phyloP scores from a whole-genome alignment of 2,113 vertebrate species.

The Theropithecus gelada region DNA sequence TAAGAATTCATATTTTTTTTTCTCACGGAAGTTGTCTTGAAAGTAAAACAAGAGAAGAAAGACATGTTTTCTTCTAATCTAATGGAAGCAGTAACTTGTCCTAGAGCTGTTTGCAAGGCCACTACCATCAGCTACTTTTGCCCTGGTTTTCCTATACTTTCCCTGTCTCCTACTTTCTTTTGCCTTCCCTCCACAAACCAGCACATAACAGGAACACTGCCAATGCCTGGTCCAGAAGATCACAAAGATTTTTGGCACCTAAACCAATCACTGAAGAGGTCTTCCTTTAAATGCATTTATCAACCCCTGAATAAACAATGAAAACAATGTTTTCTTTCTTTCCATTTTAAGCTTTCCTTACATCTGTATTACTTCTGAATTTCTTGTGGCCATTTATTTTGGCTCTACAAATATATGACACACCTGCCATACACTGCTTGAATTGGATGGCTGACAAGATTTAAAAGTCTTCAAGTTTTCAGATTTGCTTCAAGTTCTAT shows the following conservation, averaged over 20 bases:
- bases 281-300: slow-evolving; percentile 57
- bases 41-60: slow-evolving; percentile 4
- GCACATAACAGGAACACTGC: background rate
- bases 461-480: slow-evolving; percentile 69
- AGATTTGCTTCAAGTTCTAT: slow-evolving; percentile 59
- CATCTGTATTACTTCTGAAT: slow-evolving; percentile 51
- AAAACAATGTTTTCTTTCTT: slow-evolving; percentile 66
- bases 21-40: background rate
- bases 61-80: slow-evolving; percentile 18
- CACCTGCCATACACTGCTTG: slow-evolving; percentile 64
- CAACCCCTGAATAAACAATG: slow-evolving; percentile 51
- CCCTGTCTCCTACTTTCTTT: background rate
- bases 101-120: background rate
- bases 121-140: background rate
- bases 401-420: slow-evolving; percentile 51
- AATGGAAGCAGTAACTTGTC: background rate
- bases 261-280: slow-evolving; percentile 13
- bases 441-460: slow-evolving; percentile 66
- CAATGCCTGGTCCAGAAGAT: background rate
- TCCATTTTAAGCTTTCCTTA: slow-evolving; percentile 57
- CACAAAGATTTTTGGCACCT: slow-evolving; percentile 49
- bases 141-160: background rate
- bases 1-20: background rate
- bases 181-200: background rate
- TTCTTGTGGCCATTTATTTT: slow-evolving; percentile 75